Evolutionary conservation across 2,113 vertebrate genomes (phyloP).

Genomic region (Centropus bengalensis): DNA sequence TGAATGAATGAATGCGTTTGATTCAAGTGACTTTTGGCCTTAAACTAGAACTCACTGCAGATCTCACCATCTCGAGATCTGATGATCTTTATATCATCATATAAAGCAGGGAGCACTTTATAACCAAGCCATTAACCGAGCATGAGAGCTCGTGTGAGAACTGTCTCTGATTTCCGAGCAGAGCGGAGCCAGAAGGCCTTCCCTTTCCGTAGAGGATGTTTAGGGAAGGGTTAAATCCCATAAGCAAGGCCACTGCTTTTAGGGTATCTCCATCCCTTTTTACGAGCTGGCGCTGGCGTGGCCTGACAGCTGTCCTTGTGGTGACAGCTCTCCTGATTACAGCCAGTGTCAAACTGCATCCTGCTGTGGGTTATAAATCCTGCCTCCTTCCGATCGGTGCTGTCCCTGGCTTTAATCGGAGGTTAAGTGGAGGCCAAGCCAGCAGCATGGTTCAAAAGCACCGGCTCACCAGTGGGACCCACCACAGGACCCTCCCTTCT

Average conservation of each 20-base stretch:
- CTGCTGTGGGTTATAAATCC: conserved; percentile 78
- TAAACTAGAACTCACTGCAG: background rate
- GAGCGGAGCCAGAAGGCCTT: background rate
- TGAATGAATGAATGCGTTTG: background rate
- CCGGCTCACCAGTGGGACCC: background rate
- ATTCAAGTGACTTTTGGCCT: background rate
- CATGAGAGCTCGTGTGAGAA: fast-evolving
- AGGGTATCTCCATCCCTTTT: conserved; percentile 72
- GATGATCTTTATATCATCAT: too few species aligned
- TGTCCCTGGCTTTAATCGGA: conserved; percentile 70
- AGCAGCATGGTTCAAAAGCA: background rate
- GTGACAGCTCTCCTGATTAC: conserved; percentile 82
- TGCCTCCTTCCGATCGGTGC: conserved; percentile 70
- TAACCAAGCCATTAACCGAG: fast-evolving
- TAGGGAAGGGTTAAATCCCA: conserved; percentile 54
- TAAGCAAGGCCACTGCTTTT: conserved; percentile 47
- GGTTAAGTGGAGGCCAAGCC: conserved; percentile 75
- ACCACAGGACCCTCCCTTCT: background rate
- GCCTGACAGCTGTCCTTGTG: conserved; percentile 82
- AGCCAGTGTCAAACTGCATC: conserved; percentile 75
- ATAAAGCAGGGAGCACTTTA: background rate
- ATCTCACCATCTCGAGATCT: background rate
- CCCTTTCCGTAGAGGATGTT: background rate
- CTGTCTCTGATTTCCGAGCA: background rate
- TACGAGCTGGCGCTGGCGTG: conserved; percentile 52